Evolutionary conservation across 2,797 vertebrate species (phyloP).

Genomic region (Sardinella longiceps): DNA sequence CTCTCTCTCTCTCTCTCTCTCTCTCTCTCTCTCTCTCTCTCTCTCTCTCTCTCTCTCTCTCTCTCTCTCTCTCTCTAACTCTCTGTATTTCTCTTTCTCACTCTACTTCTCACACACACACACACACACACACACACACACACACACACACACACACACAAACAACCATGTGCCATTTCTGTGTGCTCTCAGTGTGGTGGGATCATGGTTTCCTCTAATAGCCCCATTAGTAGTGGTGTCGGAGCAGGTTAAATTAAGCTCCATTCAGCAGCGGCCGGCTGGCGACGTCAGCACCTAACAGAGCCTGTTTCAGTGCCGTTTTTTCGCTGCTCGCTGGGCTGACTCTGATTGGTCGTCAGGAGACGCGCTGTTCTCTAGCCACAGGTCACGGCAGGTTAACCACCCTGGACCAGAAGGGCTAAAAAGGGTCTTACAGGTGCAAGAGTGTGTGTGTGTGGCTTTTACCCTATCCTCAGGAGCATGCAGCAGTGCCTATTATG

Average conservation of each 20-base stretch:
- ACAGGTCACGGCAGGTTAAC: constrained; percentile 2
- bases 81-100: no score
- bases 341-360: neutral
- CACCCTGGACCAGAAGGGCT: neutral
- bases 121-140: neutral
- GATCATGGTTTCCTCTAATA: neutral
- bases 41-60: constrained; percentile 33
- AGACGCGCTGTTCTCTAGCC: neutral
- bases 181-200: neutral
- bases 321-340: neutral
- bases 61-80: neutral
- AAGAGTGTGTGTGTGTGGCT: neutral
- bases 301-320: neutral
- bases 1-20: neutral
- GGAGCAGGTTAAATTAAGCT: neutral
- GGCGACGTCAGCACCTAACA: neutral
- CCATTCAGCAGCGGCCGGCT: neutral
- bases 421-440: neutral
- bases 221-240: neutral
- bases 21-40: neutral
- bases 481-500: neutral
- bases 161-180: neutral
- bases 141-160: neutral
- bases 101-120: neutral
- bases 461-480: neutral